A percentile compares a stretch with the other conserved stretches of the same genome.
These are phyloP conservation scores for Sebastes diaconus DNA, from an alignment of 2,797 vertebrate genomes.

Conservation along the genomic window DNA sequence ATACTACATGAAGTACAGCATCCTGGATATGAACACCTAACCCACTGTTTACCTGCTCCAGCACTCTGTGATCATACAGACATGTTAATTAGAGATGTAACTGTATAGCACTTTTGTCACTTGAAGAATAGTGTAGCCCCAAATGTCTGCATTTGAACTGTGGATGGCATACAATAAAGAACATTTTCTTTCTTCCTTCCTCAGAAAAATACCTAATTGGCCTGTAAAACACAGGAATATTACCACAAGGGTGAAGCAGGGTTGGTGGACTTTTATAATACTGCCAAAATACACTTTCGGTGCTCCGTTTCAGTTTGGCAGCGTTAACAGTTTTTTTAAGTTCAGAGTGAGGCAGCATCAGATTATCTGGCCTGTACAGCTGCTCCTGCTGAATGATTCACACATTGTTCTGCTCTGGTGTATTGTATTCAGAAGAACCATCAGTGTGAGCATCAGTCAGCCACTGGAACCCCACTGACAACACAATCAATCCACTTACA, in stretches of 20 bases:
- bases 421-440: constrained; percentile 47
- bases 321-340: constrained; percentile 9
- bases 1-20: neutral
- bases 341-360: constrained; percentile 20
- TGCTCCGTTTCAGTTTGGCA: neutral
- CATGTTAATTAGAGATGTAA: neutral
- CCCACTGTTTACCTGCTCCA: neutral
- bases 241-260: neutral
- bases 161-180: neutral
- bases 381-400: constrained; percentile 53
- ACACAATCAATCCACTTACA: constrained; percentile 65
- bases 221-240: neutral
- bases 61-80: neutral
- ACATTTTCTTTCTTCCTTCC: neutral
- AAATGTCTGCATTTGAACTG: neutral
- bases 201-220: neutral
- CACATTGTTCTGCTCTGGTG: constrained; percentile 53
- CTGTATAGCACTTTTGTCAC: neutral
- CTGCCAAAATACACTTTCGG: neutral
- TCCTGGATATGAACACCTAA: neutral
- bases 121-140: neutral
- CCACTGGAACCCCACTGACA: constrained; percentile 47
- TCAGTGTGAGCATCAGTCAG: constrained; percentile 58
- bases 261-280: neutral
- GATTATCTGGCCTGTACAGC: constrained; percentile 60